A percentile compares a stretch with the other conserved stretches of the same genome.
Evolutionary conservation across 2,888 invertebrate genomes (phyloP).

Genomic region (Nemapogon koenigi): DNA sequence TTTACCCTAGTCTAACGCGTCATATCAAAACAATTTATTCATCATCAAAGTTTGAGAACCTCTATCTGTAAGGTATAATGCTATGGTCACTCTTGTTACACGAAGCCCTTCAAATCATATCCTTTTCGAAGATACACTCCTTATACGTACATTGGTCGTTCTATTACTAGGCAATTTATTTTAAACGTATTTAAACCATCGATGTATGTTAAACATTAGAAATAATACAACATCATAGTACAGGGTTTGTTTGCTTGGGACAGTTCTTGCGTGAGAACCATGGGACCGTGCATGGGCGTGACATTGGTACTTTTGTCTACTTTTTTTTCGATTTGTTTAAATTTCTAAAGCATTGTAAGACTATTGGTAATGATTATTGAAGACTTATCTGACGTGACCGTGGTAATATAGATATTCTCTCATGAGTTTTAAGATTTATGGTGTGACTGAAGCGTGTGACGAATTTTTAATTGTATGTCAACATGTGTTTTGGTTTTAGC

Average conservation of each 20-base stretch:
- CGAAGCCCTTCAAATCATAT: constrained; percentile 30
- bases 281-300: constrained; percentile 56
- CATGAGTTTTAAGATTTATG: constrained; percentile 1
- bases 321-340: constrained; percentile 26
- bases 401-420: constrained; percentile 32
- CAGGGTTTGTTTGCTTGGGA: constrained; percentile 49
- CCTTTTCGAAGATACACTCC: background rate
- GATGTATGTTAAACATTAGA: too few species aligned
- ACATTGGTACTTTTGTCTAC: constrained; percentile 50
- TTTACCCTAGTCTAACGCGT: too few species aligned
- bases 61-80: constrained; percentile 26
- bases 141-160: background rate
- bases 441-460: background rate
- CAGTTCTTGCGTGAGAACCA: constrained; percentile 55
- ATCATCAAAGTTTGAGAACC: too few species aligned
- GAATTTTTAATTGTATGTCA: too few species aligned
- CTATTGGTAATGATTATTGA: constrained; percentile 40
- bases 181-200: too few species aligned
- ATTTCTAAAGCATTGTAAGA: constrained; percentile 32
- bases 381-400: constrained; percentile 44
- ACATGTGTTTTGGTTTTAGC: too few species aligned
- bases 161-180: too few species aligned
- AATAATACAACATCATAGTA: too few species aligned
- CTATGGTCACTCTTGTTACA: constrained; percentile 38
- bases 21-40: too few species aligned